Evolutionary conservation across 2,888 invertebrate genomes (phyloP), one percentile per base, ranked within the genome.

Genomic region (Deilephila porcellus): DNA sequence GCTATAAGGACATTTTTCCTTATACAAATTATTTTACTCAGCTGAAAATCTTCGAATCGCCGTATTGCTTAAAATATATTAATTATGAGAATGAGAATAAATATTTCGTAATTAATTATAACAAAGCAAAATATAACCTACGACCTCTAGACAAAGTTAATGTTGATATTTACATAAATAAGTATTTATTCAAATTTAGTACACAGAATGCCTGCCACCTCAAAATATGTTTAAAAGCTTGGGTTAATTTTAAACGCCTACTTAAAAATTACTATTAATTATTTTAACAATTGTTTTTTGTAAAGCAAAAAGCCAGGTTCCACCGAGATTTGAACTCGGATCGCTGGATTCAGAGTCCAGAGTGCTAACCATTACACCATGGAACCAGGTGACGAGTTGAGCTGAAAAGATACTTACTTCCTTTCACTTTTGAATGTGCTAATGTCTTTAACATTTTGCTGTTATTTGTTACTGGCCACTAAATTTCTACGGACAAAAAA

Each of bases 321-420:
- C 96, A 96, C 96, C 96, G 96, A 96, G 96, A 96, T 96, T 96
- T 96, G 96, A 96, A 96, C 96, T 96, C 96, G 96, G 96, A 96
- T 96, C 96, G 96, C 96, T 96, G 96, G 96, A 96, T 96, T 96
- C 96, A 96, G 95, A 96, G 96, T 96, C 96, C 96, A 96, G 96
- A 96, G 96, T 96, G 96, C 96, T 96, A 96, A 96, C 96, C 96
- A 95, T 96, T 96, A 96, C 96, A 93, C 93, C 93, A 93, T 93
- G 93, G 93, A 91, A 93, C 92, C 92, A 84, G 19, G 63, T 74
- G 71, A 45, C 20, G 0, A 1, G 1, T 0, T 0, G 0, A 0
- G 45, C 5, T 20, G 73, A 76, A 78, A 74, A 72, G 63, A 70
- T 25, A 56, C 53, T 64, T 45, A 56, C 53, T 64, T 45, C 67